Base-by-base conservation (phyloP, 2,797 vertebrate genomes). In the Gambelia wislizenii region DNA sequence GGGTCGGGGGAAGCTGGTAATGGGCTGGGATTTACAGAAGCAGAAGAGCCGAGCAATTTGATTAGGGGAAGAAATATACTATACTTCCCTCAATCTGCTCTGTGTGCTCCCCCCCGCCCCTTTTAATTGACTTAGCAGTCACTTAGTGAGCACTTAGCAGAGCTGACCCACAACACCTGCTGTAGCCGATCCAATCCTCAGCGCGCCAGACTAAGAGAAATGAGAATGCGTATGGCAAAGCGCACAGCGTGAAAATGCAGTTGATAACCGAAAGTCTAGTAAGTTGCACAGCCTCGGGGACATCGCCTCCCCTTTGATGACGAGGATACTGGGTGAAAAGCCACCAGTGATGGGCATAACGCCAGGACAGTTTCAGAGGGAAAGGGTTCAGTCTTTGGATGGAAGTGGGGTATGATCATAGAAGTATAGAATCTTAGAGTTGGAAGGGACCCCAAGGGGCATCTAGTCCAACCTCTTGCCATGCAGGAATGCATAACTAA, bases 41-140 rank as follows among this genome's bases (percentile, higher is more conserved):
- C 79, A 56, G 79, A 56, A 77, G 89, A 79, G n/a, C n/a, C 14
- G 16, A 20, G 69, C 79, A 86, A 89, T 85, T n/a, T 25, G 78
- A 86, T 89, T 89, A 89, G n/a, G n/a, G 3, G 54, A 3, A 25
- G 54, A 59, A 22, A 36, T 8, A 20, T 3, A 20, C 64, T 67
- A 4, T 4, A 3, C 39, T 47, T 0, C 14, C 59, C 33, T 83
- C 79, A 3, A n/a, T 78, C 30, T 6, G 44, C 33, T 78, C 27
- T 1, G 39, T 5, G 27, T 1, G 27, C 2, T 33, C 12, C 52
- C 30, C 30, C 13, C 13, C 1, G n/a, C 5, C 33, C 54, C 47
- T 39, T 56, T 47, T 86, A 86, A 90, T 86, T 83, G 84, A 69
- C 47, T 90, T 30, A 2, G 7, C 1, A 4, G 47, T 86, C 85